Conservation (phyloP, 2,888 invertebrate genomes). For the Drosophila borealis region DNA sequence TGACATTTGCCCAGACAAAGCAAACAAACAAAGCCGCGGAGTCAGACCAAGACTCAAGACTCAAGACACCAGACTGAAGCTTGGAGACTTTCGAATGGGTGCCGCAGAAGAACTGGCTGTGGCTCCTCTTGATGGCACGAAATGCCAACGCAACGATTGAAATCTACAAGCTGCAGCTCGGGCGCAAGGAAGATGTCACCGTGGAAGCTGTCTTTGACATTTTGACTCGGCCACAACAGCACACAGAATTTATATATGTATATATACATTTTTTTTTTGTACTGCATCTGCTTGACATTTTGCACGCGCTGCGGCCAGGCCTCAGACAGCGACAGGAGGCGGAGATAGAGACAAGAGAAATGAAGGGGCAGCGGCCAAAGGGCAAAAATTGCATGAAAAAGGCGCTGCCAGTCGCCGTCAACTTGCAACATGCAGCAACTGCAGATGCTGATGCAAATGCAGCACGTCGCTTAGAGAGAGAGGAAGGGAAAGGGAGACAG, state of each 20-base stretch:
- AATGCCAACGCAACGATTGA: slow-evolving; percentile 34
- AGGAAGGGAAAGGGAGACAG: not conserved
- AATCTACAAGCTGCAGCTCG: slow-evolving; percentile 31
- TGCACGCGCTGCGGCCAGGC: slow-evolving; percentile 42
- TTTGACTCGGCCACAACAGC: slow-evolving; percentile 20
- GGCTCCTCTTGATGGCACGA: slow-evolving; percentile 12
- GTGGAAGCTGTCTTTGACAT: slow-evolving; percentile 32
- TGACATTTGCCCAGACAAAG: slow-evolving; percentile 58
- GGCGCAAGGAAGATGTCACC: slow-evolving; percentile 49
- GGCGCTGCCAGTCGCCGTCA: slow-evolving; percentile 32
- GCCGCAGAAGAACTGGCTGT: not conserved
- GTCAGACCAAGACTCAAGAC: slow-evolving; percentile 9
- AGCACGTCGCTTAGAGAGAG: slow-evolving; percentile 32
- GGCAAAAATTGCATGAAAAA: slow-evolving; percentile 59
- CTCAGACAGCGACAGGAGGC: slow-evolving; percentile 13
- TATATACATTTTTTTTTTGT: slow-evolving; percentile 9
- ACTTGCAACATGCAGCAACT: slow-evolving; percentile 19
- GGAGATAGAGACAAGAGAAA: slow-evolving; percentile 1
- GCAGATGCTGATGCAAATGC: slow-evolving; percentile 31
- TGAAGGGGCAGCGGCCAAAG: slow-evolving; percentile 39
- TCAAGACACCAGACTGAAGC: not conserved
- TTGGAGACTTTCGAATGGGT: not conserved
- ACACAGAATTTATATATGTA: slow-evolving; percentile 18
- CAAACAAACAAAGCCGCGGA: slow-evolving; percentile 43
- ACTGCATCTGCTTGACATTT: slow-evolving; percentile 53